Evolutionary conservation across 37 sponge, comb jelly and placozoan species (phyloP).

Genomic region (Hexactinellida sp.): DNA sequence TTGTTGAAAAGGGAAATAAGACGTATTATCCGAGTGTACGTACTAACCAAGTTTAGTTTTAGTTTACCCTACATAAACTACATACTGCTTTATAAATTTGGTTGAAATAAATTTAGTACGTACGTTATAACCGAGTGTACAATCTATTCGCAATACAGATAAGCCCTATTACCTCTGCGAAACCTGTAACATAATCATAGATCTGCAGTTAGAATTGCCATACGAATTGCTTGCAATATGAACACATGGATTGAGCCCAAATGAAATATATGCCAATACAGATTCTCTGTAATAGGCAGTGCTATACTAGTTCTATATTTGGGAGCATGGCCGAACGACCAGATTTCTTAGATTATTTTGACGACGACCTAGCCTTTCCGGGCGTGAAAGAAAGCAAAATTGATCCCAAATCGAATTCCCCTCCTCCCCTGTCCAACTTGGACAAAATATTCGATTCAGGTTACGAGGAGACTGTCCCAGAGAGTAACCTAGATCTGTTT

Average conservation of each 20-base stretch:
- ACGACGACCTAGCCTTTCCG: not conserved
- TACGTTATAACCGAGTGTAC: no score
- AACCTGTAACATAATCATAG: no score
- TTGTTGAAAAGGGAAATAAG: no score
- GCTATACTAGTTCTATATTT: not conserved
- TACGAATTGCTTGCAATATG: no score
- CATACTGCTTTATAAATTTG: no score
- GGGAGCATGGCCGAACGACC: not conserved
- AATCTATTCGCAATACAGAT: no score
- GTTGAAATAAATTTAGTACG: no score
- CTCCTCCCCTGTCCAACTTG: not conserved
- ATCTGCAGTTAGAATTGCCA: no score
- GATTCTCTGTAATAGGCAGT: not conserved
- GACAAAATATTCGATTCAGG: conserved; percentile 6
- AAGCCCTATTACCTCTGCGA: no score
- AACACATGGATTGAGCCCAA: not conserved
- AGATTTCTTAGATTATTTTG: conserved; percentile 2
- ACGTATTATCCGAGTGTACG: no score
- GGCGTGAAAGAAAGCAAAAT: not conserved
- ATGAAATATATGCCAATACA: not conserved
- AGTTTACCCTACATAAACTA: no score
- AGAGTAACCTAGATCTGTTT: not conserved
- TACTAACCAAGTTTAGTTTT: no score
- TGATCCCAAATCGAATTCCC: not conserved
- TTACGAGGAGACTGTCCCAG: not conserved